Evolutionary conservation across 2,113 vertebrate species (phyloP).

Genomic region (Pelecanoides urinatrix): DNA sequence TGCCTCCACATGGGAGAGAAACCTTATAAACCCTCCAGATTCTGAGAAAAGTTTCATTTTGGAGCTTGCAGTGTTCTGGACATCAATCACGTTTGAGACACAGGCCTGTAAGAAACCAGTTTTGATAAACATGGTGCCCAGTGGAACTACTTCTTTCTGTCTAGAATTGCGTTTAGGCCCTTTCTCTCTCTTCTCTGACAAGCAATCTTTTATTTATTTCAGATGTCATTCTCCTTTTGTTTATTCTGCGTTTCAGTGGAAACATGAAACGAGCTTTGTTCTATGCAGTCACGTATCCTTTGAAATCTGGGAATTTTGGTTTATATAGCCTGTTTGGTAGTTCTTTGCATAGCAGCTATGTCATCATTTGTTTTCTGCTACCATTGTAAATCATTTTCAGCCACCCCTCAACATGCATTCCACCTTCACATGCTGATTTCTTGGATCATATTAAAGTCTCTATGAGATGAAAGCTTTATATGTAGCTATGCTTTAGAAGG

Average conservation of each 20-base stretch:
- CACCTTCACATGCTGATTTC: background rate
- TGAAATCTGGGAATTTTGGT: background rate
- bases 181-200: background rate
- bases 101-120: background rate
- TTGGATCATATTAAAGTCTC: background rate
- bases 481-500: background rate
- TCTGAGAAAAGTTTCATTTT: background rate
- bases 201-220: constrained; percentile 31
- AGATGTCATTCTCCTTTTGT: constrained; percentile 85
- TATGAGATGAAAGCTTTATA: background rate
- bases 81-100: background rate
- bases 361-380: background rate
- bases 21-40: background rate
- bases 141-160: background rate
- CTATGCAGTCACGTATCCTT: constrained; percentile 87
- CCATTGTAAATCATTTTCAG: background rate
- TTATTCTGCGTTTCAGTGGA: constrained; percentile 84
- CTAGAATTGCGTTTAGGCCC: background rate
- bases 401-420: background rate
- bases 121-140: background rate
- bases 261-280: constrained; percentile 73
- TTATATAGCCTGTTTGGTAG: background rate
- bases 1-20: background rate
- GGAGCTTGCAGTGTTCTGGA: background rate
- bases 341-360: background rate